These are phyloP conservation scores for Corapipo altera DNA, from an alignment of 2,113 vertebrate genomes.

Conservation along the genomic window DNA sequence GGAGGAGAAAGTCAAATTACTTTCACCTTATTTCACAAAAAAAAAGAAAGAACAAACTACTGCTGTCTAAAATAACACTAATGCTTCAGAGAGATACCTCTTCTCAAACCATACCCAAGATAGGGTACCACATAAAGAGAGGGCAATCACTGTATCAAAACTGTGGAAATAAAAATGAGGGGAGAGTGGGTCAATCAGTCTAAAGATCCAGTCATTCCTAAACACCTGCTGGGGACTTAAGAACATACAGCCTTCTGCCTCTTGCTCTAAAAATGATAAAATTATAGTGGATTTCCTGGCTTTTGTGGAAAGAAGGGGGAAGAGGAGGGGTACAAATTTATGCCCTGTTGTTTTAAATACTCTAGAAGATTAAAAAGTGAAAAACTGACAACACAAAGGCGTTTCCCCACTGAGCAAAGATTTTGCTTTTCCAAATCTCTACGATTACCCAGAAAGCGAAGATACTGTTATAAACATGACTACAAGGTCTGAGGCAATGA, in stretches of 20 bases:
- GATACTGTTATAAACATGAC: neutral
- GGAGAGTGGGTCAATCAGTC: neutral
- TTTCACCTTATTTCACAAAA: neutral
- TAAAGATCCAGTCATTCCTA: neutral
- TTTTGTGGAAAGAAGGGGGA: neutral
- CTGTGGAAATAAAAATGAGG: neutral
- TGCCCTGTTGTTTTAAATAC: neutral
- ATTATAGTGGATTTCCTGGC: neutral
- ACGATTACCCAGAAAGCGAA: neutral
- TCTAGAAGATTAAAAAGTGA: neutral
- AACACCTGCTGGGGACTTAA: neutral
- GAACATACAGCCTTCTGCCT: neutral
- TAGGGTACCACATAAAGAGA: neutral
- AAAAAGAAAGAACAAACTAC: neutral
- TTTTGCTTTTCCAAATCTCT: neutral
- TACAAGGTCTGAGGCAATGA: neutral
- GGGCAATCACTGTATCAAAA: neutral
- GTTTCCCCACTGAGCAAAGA: neutral
- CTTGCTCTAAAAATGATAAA: neutral
- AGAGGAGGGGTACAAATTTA: neutral
- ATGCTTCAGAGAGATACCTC: neutral
- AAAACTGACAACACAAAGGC: neutral
- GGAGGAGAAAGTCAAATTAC: neutral
- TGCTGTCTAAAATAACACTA: neutral
- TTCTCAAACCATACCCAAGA: neutral